Evolutionary conservation across 2,797 vertebrate species (phyloP).

Genomic region (Tokudaia tokunoshimensis): DNA sequence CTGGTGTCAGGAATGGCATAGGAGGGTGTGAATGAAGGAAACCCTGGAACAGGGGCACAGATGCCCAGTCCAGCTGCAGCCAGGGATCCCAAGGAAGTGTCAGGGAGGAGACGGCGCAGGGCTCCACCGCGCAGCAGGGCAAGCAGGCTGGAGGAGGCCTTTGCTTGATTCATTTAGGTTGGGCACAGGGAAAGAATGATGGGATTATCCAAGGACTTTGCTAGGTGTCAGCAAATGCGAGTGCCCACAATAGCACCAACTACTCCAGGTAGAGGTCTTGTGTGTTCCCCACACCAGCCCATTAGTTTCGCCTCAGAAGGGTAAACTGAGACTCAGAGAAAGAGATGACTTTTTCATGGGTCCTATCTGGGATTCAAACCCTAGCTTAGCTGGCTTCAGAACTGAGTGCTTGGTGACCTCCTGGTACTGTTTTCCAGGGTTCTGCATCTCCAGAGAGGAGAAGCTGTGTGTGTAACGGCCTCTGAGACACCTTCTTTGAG

Average conservation of each 20-base stretch:
- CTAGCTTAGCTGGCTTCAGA: neutral
- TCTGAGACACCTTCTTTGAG: neutral
- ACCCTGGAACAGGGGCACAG: neutral
- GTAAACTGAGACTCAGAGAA: neutral
- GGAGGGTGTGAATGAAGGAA: neutral
- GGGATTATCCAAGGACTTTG: no score
- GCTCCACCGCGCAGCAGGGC: neutral
- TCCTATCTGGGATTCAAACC: neutral
- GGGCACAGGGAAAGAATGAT: neutral
- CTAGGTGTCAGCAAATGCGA: neutral
- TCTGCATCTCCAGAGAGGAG: neutral
- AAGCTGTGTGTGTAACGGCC: neutral
- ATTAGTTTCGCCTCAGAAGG: neutral
- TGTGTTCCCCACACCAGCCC: neutral
- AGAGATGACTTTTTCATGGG: neutral
- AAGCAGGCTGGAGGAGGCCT: neutral
- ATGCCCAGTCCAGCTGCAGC: neutral
- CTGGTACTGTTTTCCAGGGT: neutral
- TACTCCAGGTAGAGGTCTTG: accelerated
- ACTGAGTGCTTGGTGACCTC: neutral
- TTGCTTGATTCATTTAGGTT: neutral
- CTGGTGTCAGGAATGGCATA: neutral
- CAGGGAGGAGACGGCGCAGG: neutral
- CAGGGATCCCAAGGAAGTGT: neutral
- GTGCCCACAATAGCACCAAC: neutral